Conservation (phyloP, 2,113 vertebrate genomes). For the Emydura subglobosa region DNA sequence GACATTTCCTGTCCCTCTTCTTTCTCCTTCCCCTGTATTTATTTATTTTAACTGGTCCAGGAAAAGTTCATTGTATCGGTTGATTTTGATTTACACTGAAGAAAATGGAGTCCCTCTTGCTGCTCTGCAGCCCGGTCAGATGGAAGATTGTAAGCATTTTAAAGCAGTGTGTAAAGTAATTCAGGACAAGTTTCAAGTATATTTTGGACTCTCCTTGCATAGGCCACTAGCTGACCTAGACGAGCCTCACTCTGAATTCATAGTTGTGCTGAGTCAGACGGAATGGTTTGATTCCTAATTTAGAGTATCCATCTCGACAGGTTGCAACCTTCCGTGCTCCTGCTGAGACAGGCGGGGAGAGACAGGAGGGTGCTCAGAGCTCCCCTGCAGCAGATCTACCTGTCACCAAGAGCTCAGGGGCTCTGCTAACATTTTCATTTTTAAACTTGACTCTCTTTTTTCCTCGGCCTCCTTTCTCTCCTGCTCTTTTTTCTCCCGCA, state of each 20-base stretch:
- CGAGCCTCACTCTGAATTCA: constrained; percentile 67
- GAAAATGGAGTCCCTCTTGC: not conserved
- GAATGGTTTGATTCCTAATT: constrained; percentile 68
- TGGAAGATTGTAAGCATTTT: constrained; percentile 61
- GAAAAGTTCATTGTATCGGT: fast-evolving
- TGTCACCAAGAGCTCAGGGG: constrained; percentile 17
- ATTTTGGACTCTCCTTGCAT: constrained; percentile 66
- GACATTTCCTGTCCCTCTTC: not conserved
- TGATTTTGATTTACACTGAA: not conserved
- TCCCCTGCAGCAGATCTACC: not conserved
- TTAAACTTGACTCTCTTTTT: constrained; percentile 23
- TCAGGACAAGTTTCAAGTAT: constrained; percentile 59
- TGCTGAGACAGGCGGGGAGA: not conserved
- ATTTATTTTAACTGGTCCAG: not conserved
- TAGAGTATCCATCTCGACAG: not conserved
- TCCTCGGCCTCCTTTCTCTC: not conserved
- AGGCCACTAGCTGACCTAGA: constrained; percentile 4
- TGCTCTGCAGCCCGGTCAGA: constrained; percentile 10
- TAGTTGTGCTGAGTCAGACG: constrained; percentile 22
- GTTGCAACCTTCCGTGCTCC: constrained; percentile 16
- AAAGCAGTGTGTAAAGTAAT: constrained; percentile 45
- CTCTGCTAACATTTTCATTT: not conserved
- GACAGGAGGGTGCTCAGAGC: not conserved
- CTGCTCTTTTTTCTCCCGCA: not conserved
- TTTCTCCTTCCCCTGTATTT: fast-evolving